Percentiles rank a stretch among this genome's conserved stretches.
phyloP scores from a whole-genome alignment of 2,797 vertebrate species.

The Oryzias sinensis region DNA sequence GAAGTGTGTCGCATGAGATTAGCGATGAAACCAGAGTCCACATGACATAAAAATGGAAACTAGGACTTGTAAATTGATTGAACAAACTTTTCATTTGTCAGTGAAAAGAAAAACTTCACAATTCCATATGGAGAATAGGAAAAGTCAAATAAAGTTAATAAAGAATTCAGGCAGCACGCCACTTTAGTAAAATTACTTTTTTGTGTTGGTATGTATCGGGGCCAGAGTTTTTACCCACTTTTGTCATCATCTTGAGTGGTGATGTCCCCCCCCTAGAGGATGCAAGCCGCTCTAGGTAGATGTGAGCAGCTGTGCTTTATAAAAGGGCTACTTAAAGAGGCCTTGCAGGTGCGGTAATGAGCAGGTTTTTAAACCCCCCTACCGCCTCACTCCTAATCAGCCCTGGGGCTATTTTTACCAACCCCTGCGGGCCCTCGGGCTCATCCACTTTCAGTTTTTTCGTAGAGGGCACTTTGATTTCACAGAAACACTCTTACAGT shows the following conservation, averaged over 20 bases:
- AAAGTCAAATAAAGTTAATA: slow-evolving; percentile 44
- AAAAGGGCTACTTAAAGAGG: slow-evolving; percentile 71
- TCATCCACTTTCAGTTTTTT: slow-evolving; percentile 69
- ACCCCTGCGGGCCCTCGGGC: slow-evolving; percentile 70
- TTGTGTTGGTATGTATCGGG: slow-evolving; percentile 61
- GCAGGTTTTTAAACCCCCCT: slow-evolving; percentile 73
- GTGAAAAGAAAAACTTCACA: slow-evolving; percentile 30
- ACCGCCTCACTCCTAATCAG: slow-evolving; percentile 76
- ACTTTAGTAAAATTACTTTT: slow-evolving; percentile 48
- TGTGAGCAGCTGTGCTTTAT: slow-evolving; percentile 73
- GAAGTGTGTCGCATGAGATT: slow-evolving; percentile 6
- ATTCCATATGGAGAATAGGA: slow-evolving; percentile 26
- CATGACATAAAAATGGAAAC: slow-evolving; percentile 7
- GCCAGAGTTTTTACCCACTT: slow-evolving; percentile 58
- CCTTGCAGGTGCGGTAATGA: slow-evolving; percentile 80
- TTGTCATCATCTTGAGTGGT: slow-evolving; percentile 50
- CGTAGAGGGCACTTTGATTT: slow-evolving; percentile 62
- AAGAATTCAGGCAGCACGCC: slow-evolving; percentile 37
- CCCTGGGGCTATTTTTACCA: slow-evolving; percentile 79
- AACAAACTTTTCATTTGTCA: slow-evolving; percentile 33
- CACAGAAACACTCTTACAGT: slow-evolving; percentile 42
- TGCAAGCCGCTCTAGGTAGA: slow-evolving; percentile 68
- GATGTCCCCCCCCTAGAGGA: slow-evolving; percentile 69
- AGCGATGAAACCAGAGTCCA: slow-evolving; percentile 21
- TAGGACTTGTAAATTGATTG: slow-evolving; percentile 11